phyloP scores from a whole-genome alignment of 2,888 invertebrate species.

The Melieria omissa region DNA sequence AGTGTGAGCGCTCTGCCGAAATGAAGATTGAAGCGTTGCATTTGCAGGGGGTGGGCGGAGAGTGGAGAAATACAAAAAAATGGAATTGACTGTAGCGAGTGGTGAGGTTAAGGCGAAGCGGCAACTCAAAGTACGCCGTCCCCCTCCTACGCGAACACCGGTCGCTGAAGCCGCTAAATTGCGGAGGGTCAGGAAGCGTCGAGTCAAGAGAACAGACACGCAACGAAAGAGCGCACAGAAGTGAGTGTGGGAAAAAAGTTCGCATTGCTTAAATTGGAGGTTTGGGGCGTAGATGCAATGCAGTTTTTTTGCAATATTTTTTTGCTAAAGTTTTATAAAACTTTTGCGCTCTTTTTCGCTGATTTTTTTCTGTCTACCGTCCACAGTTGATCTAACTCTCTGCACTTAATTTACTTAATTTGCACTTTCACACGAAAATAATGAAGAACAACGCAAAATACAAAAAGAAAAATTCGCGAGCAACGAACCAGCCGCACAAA shows the following conservation, averaged over 20 bases:
- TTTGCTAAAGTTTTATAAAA: constrained; percentile 22
- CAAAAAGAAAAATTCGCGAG: neutral
- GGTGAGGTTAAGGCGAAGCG: too few species aligned
- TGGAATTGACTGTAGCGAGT: too few species aligned
- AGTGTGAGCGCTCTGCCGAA: too few species aligned
- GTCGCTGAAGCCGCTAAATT: neutral
- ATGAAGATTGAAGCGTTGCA: too few species aligned
- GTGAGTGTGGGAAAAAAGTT: neutral
- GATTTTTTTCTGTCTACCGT: neutral
- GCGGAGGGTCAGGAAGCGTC: constrained; percentile 31
- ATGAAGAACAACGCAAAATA: constrained; percentile 19
- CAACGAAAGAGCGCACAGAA: neutral
- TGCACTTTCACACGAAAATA: constrained; percentile 44
- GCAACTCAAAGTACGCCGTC: neutral
- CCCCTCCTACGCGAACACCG: neutral
- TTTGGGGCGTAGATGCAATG: too few species aligned
- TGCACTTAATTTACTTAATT: constrained; percentile 44
- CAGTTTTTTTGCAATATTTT: neutral
- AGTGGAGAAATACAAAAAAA: too few species aligned
- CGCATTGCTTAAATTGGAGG: neutral
- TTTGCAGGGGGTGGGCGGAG: too few species aligned
- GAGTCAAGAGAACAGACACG: neutral
- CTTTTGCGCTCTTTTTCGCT: neutral
- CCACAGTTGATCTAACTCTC: too few species aligned
- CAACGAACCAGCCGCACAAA: neutral